Evolutionary conservation across 1,140 invertebrate genomes (phyloP), one percentile per base, ranked within the genome.

Genomic region (Odontomachus brunneus): DNA sequence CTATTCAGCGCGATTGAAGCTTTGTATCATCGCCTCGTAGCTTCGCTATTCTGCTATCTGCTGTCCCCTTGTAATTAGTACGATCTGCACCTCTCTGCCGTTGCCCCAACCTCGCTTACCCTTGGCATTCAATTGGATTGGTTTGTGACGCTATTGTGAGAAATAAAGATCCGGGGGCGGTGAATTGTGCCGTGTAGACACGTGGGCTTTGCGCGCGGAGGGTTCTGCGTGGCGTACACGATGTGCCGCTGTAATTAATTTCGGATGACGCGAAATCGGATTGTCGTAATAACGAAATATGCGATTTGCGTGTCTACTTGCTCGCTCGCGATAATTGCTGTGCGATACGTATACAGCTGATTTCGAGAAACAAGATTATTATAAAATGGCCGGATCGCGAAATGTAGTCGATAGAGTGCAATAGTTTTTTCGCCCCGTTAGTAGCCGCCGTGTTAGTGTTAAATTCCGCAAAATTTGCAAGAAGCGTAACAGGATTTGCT

Each of bases 1-100:
- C 49, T 69, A 57, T 71, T 80, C 75, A 69, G 14, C 65, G 63
- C 33, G 74, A 67, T 69, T 71, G 75, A 44, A 59, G 63, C 65
- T 80, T 80, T 80, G 38, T 48, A 59, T 80, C 51, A 57, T 71
- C 44, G 38, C 38, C 3, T 44, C 38, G 65, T 59, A 59, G 29
- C 33, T 29, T 12, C n/a, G n/a, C 33, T 57, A 38, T 57, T 69
- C 15, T 12, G 51, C 65, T 71, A 48, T 80, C 75, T 48, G n/a
- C 22, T 57, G 22, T 24, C 65, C 26, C 51, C 9, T 53, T 69
- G 63, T 80, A 80, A 80, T 80, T 80, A 71, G 51, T 69, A 26
- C 33, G 49, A 80, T 71, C 69, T 80, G 44, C 33, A 69, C 5
- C 14, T 17, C 22, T 26, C 49, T 78, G 24, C 29, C 49, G 5